A percentile compares a stretch with the other conserved stretches of the same genome.
These are phyloP conservation scores for Saccostrea glomerata DNA, from an alignment of 1,140 invertebrate genomes.

Conservation along the genomic window DNA sequence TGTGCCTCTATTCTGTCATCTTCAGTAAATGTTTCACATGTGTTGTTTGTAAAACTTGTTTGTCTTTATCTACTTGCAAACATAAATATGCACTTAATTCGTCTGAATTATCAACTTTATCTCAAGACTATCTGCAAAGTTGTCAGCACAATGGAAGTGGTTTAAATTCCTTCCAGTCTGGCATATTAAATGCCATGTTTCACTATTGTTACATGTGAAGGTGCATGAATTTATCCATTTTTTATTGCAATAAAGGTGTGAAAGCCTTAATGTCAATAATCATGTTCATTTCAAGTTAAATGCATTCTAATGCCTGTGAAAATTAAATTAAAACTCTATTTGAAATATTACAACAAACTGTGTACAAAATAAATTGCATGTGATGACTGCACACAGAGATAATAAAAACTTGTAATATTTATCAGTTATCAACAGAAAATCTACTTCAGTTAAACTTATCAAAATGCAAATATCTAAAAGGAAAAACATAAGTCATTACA, in stretches of 20 bases:
- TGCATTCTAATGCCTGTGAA: not conserved
- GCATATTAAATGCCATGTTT: not conserved
- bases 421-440: constrained; percentile 2
- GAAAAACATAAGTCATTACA: not conserved
- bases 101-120: no score
- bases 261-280: not conserved
- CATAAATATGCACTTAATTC: no score
- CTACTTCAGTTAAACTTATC: not conserved
- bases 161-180: not conserved
- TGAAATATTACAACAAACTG: not conserved
- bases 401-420: not conserved
- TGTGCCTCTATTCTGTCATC: not conserved
- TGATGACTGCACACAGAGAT: constrained; percentile 2
- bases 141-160: not conserved
- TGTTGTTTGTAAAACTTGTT: no score
- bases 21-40: no score
- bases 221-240: not conserved
- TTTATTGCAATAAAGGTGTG: not conserved
- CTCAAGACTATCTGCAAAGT: not conserved
- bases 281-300: not conserved
- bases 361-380: not conserved
- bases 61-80: no score
- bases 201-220: not conserved
- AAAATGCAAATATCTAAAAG: not conserved
- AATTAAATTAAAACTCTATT: not conserved